Percentiles rank a stretch among this genome's conserved stretches.
These are phyloP conservation scores for Athetis lepigone DNA, from an alignment of 2,888 invertebrate species.

Conservation along the genomic window DNA sequence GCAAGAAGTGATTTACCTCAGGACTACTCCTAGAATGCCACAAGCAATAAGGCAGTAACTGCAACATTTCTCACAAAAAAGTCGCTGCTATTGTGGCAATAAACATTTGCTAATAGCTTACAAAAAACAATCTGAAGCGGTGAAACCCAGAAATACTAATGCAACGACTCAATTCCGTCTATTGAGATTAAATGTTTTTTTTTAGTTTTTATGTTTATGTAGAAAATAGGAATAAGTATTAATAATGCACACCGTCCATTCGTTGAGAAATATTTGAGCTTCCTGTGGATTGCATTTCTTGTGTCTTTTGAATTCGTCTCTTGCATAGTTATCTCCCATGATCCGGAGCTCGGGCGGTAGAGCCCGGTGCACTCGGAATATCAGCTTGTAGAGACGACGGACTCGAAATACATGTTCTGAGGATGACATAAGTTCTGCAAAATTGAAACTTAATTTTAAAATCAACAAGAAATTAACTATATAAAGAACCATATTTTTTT, in stretches of 20 bases:
- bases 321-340: constrained; percentile 94
- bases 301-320: constrained; percentile 96
- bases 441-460: not conserved
- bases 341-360: constrained; percentile 93
- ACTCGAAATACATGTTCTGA: constrained; percentile 91
- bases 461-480: no score
- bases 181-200: no score
- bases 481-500: no score
- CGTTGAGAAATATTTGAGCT: constrained; percentile 94
- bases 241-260: constrained; percentile 94
- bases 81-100: no score
- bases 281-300: constrained; percentile 93
- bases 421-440: constrained; percentile 68
- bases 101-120: no score
- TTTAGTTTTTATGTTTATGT: not conserved
- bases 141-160: no score
- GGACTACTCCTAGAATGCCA: no score
- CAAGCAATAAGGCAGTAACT: no score
- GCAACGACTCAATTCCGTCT: no score
- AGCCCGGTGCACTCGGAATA: constrained; percentile 94
- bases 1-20: no score
- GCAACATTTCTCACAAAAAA: no score
- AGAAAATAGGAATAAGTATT: not conserved
- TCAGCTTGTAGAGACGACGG: constrained; percentile 93
- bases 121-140: no score